Evolutionary conservation across 2,888 invertebrate genomes (phyloP).

Genomic region (Pegoplata infirma): DNA sequence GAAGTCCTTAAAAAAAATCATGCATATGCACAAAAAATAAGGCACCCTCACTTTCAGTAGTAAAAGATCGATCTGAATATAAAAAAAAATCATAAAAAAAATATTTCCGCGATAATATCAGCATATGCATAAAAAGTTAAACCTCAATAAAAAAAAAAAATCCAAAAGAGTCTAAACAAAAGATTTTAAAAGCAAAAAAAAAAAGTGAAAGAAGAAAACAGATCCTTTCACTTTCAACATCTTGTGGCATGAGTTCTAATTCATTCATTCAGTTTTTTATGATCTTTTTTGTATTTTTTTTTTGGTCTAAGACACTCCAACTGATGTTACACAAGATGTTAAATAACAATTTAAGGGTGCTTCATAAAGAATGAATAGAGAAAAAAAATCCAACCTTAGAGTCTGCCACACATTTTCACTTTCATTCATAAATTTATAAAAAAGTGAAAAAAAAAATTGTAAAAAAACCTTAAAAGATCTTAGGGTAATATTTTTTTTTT

Average conservation of each 20-base stretch:
- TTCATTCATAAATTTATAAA: conserved; percentile 49
- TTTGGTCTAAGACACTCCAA: conserved; percentile 48
- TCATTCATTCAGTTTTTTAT: conserved; percentile 20
- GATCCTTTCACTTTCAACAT: conserved; percentile 62
- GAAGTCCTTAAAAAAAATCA: conserved; percentile 63
- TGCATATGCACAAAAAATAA: conserved; percentile 70
- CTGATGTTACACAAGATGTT: conserved; percentile 61
- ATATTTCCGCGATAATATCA: conserved; percentile 59
- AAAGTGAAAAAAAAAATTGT: conserved; percentile 21
- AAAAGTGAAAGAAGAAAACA: conserved; percentile 42
- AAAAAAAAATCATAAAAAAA: conserved; percentile 45
- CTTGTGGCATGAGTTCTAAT: conserved; percentile 59
- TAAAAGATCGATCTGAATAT: conserved; percentile 13
- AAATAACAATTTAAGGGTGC: conserved; percentile 50
- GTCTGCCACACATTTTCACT: conserved; percentile 59
- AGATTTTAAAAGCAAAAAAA: conserved; percentile 27
- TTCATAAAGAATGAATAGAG: neutral
- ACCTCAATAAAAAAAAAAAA: conserved; percentile 40
- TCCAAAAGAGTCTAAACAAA: conserved; percentile 40
- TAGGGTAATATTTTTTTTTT: conserved; percentile 20
- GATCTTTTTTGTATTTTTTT: conserved; percentile 23
- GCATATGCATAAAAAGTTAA: conserved; percentile 60
- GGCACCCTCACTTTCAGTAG: conserved; percentile 60
- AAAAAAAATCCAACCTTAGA: conserved; percentile 22
- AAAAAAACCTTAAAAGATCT: conserved; percentile 15